Conservation (phyloP, 2,113 vertebrate genomes). For the Clarias magur region DNA sequence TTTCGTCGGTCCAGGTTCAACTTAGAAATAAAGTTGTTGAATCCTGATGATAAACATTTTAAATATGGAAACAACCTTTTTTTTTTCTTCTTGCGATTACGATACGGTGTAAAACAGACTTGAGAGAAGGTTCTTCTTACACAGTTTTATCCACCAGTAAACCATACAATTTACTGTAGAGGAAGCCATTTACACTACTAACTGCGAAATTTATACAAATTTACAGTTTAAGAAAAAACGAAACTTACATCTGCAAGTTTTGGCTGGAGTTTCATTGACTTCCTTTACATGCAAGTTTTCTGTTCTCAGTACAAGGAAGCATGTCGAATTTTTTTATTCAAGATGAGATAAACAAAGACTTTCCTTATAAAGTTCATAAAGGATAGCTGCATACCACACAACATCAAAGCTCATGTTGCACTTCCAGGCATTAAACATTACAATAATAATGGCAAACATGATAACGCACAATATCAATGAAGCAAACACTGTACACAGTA, state of each 20-base stretch:
- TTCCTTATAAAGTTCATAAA: background rate
- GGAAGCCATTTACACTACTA: background rate
- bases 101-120: background rate
- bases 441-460: background rate
- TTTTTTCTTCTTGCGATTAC: background rate
- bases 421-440: background rate
- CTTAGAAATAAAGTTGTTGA: background rate
- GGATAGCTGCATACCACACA: background rate
- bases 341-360: background rate
- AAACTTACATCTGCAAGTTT: background rate
- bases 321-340: background rate
- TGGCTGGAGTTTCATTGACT: background rate
- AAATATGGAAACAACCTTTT: background rate
- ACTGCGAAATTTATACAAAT: background rate
- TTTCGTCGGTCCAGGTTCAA: background rate
- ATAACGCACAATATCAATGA: background rate
- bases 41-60: background rate
- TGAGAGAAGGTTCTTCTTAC: background rate
- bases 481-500: background rate
- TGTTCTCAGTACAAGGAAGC: background rate
- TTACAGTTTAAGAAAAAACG: background rate
- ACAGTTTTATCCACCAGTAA: background rate
- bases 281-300: background rate
- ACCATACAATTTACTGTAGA: background rate
- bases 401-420: background rate